A percentile compares a stretch with the other conserved stretches of the same genome.
These are phyloP conservation scores for Mycteria americana DNA, from an alignment of 2,797 vertebrate genomes.

Conservation along the genomic window DNA sequence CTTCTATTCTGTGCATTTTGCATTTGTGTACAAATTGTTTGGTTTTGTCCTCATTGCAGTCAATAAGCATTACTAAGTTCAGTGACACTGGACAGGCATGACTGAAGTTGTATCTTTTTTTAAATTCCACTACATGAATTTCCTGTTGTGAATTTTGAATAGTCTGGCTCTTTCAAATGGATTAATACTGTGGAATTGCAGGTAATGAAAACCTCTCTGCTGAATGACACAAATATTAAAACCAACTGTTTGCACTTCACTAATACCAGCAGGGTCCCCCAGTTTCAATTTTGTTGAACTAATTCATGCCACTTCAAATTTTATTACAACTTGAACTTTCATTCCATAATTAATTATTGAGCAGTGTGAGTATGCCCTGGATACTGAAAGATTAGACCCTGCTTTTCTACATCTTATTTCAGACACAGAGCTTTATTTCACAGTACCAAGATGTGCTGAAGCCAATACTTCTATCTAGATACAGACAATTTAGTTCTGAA, in stretches of 20 bases:
- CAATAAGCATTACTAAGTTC: not conserved
- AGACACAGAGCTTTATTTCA: not conserved
- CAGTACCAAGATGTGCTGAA: not conserved
- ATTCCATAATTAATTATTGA: constrained; percentile 46
- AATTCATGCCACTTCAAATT: constrained; percentile 48
- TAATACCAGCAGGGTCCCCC: constrained; percentile 3
- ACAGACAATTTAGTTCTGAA: not conserved
- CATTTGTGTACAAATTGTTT: not conserved
- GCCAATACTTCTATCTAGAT: not conserved
- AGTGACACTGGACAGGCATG: not conserved
- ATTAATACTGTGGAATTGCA: constrained; percentile 18
- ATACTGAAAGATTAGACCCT: constrained; percentile 5
- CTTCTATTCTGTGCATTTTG: not conserved
- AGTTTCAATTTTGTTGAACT: constrained; percentile 46
- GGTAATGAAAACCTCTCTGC: constrained; percentile 10
- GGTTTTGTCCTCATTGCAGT: not conserved
- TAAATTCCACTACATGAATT: not conserved
- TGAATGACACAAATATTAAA: constrained; percentile 37
- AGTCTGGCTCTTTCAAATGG: not conserved
- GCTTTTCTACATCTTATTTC: not conserved
- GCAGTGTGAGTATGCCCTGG: not conserved
- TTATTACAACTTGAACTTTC: constrained; percentile 49
- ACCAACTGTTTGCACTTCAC: not conserved
- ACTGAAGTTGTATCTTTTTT: not conserved
- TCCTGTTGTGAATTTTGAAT: not conserved